Percentiles rank a stretch among this genome's conserved stretches.
phyloP scores from a whole-genome alignment of 2,888 invertebrate species.

The Thymelicus lineola region DNA sequence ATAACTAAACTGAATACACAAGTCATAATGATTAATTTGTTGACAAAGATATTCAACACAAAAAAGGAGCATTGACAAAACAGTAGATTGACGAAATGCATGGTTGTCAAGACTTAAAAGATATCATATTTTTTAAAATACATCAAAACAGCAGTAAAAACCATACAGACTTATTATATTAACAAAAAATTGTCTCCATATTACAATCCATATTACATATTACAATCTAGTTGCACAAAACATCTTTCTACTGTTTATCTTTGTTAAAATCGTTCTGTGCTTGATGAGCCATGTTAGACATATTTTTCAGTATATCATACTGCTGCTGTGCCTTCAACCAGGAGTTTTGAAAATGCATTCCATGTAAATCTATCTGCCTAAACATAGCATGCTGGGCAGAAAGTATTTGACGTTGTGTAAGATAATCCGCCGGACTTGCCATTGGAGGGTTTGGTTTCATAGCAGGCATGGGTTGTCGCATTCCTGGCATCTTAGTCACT shows the following conservation, averaged over 20 bases:
- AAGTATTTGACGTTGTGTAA: constrained; percentile 61
- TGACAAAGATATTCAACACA: neutral
- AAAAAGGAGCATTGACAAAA: neutral
- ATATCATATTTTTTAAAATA: neutral
- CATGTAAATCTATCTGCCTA: constrained; percentile 65
- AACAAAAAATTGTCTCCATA: constrained; percentile 26
- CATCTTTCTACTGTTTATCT: constrained; percentile 61
- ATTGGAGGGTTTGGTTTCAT: constrained; percentile 62
- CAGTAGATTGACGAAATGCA: neutral
- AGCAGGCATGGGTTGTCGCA: constrained; percentile 65
- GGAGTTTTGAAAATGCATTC: constrained; percentile 59
- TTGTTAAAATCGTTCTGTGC: constrained; percentile 73
- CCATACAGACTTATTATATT: neutral
- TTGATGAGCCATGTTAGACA: constrained; percentile 71
- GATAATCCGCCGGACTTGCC: constrained; percentile 62
- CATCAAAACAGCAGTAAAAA: constrained; percentile 16
- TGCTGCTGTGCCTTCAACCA: constrained; percentile 76
- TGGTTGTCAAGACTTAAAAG: neutral
- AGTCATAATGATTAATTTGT: neutral
- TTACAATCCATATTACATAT: constrained; percentile 31
- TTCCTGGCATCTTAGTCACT: constrained; percentile 61
- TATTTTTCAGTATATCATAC: constrained; percentile 72
- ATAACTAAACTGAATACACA: constrained; percentile 13
- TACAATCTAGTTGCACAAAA: constrained; percentile 25
- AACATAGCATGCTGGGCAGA: constrained; percentile 60